Percentiles rank a stretch among this genome's conserved stretches.
Evolutionary conservation across 2,113 vertebrate genomes (phyloP).

Genomic region (Deroptyus accipitrinus): DNA sequence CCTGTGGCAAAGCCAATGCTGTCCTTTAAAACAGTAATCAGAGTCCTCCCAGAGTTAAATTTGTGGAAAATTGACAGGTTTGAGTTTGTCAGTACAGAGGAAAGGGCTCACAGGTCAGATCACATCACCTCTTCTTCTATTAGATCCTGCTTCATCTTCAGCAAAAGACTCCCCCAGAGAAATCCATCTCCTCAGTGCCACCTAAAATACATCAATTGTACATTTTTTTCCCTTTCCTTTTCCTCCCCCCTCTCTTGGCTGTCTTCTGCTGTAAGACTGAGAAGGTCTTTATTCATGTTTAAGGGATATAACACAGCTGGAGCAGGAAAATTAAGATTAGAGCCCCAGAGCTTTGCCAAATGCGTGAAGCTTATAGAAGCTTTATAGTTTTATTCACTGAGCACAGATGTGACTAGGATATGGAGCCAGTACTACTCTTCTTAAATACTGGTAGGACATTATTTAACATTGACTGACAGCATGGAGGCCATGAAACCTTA

Average conservation of each 20-base stretch:
- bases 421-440: neutral
- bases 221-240: neutral
- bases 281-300: neutral
- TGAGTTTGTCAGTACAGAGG: neutral
- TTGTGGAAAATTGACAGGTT: neutral
- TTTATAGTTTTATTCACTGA: neutral
- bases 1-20: neutral
- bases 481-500: neutral
- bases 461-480: neutral
- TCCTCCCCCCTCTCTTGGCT: neutral
- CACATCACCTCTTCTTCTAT: neutral
- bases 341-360: neutral
- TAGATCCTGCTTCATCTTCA: neutral
- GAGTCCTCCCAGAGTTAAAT: neutral
- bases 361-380: neutral
- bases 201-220: neutral
- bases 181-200: neutral
- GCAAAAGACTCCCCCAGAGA: neutral
- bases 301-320: neutral
- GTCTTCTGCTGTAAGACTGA: neutral
- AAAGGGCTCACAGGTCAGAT: neutral
- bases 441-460: neutral
- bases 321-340: neutral
- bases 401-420: neutral
- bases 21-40: neutral